Percentiles rank a stretch among this genome's conserved stretches.
Evolutionary conservation across 2,113 vertebrate genomes (phyloP).

Genomic region (Mormyrus lacerda): DNA sequence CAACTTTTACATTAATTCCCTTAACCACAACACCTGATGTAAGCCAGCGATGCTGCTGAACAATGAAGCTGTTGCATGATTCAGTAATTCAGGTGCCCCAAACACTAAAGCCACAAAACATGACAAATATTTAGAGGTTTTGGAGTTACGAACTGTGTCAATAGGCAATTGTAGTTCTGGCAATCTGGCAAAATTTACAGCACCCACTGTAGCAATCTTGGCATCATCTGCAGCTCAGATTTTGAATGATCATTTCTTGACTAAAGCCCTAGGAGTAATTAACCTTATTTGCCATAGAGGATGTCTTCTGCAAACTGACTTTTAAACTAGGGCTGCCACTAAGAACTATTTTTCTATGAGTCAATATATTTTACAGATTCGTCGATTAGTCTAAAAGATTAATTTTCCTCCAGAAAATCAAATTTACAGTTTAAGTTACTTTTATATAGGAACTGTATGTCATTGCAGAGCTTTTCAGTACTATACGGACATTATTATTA

Average conservation of each 20-base stretch:
- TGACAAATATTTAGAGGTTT: not conserved
- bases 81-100: not conserved
- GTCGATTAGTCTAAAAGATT: no score
- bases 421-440: no score
- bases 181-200: not conserved
- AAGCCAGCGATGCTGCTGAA: not conserved
- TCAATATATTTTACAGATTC: no score
- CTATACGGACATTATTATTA: no score
- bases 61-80: not conserved
- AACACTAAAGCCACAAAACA: not conserved
- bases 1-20: not conserved
- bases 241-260: not conserved
- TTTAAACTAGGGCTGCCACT: conserved; percentile 25
- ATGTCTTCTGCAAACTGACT: conserved; percentile 28
- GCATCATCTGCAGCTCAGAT: not conserved
- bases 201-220: not conserved
- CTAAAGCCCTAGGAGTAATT: not conserved
- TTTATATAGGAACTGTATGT: no score
- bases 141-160: not conserved
- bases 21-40: not conserved
- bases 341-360: no score
- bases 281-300: conserved; percentile 23
- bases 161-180: not conserved
- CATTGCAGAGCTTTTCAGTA: no score
- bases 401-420: no score